A percentile compares a stretch with the other conserved stretches of the same genome.
Conservation (phyloP, 2,888 invertebrate species). For the Meiosimyza platycephala region DNA sequence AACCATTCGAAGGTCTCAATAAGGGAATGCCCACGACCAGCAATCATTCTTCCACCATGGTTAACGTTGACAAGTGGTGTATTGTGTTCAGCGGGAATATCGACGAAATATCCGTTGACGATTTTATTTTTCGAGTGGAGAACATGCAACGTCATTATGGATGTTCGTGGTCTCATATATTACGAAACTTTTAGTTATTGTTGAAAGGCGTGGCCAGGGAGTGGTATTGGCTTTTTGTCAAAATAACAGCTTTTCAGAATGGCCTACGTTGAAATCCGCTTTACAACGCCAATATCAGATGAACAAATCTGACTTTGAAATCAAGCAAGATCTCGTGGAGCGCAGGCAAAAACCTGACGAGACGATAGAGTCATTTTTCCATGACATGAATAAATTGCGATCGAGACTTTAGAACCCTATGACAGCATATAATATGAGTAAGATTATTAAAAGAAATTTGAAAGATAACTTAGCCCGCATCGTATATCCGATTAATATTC, state of each 20-base stretch:
- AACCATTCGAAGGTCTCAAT: too few species aligned
- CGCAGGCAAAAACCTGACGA: slow-evolving; percentile 23
- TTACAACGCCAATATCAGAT: slow-evolving; percentile 10
- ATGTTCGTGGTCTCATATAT: slow-evolving; percentile 5
- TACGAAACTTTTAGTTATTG: slow-evolving; percentile 27
- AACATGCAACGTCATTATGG: slow-evolving; percentile 13
- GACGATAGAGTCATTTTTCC: slow-evolving; percentile 19
- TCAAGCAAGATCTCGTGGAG: slow-evolving; percentile 22
- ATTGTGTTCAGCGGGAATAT: background rate
- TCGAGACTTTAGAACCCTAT: background rate
- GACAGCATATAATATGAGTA: background rate
- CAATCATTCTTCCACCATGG: too few species aligned
- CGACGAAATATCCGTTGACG: background rate
- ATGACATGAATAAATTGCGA: background rate
- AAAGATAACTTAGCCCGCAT: too few species aligned
- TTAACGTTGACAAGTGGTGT: too few species aligned
- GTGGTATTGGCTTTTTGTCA: slow-evolving; percentile 33
- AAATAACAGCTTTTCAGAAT: background rate
- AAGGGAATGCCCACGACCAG: too few species aligned
- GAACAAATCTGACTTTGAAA: slow-evolving; percentile 16
- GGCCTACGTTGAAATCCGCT: slow-evolving; percentile 2
- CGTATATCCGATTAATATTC: too few species aligned
- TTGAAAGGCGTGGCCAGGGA: slow-evolving; percentile 21
- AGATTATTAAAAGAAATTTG: slow-evolving; percentile 20
- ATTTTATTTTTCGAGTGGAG: slow-evolving; percentile 35